Evolutionary conservation across 2,888 invertebrate genomes (phyloP).

Genomic region (Cecidostiba fungosa): DNA sequence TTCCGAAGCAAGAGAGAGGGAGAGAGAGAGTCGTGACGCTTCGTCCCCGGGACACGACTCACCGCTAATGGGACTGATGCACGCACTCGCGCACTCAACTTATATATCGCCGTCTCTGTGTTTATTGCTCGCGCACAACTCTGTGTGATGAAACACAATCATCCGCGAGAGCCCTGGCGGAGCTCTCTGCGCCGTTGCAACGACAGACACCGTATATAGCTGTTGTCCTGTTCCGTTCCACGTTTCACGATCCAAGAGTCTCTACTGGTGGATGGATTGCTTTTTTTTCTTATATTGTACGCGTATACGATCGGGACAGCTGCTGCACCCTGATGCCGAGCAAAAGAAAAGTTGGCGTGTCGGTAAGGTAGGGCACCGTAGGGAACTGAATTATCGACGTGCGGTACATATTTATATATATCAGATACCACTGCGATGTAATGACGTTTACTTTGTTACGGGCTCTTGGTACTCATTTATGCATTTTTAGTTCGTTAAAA

Average conservation of each 20-base stretch:
- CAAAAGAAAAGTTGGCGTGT: too few relatives aligned
- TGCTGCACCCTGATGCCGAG: too few relatives aligned
- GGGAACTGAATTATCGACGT: too few relatives aligned
- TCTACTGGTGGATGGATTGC: background rate
- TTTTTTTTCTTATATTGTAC: background rate
- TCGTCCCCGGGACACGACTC: background rate
- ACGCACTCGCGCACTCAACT: background rate
- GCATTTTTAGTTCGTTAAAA: too few relatives aligned
- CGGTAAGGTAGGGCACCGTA: too few relatives aligned
- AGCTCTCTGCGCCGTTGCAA: constrained; percentile 8
- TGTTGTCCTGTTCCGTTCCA: background rate
- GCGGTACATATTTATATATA: too few relatives aligned
- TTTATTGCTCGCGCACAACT: background rate
- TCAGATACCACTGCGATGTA: too few relatives aligned
- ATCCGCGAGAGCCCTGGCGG: background rate
- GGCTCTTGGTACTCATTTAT: too few relatives aligned
- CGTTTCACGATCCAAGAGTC: background rate
- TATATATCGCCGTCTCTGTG: background rate
- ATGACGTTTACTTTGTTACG: too few relatives aligned
- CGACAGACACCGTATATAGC: background rate
- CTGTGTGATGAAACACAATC: background rate
- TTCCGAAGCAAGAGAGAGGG: background rate
- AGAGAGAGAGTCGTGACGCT: background rate
- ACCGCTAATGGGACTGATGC: background rate
- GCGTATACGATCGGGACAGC: too few relatives aligned